Base-by-base conservation (phyloP, 2,888 invertebrate genomes). In the Polyommatus icarus region DNA sequence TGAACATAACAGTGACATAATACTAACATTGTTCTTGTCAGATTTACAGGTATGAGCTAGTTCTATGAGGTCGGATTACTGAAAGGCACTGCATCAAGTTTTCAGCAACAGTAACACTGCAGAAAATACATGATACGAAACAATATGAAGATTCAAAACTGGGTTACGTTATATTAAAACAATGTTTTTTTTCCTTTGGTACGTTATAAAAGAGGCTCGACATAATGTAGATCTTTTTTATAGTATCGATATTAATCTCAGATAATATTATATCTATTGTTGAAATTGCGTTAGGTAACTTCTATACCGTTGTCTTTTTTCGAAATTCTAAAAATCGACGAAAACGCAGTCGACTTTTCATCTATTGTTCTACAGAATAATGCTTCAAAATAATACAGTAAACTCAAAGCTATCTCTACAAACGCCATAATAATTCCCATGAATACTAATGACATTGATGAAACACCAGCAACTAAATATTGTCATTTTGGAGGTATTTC, bases 11-110 rank as follows among this genome's bases (percentile, higher is more conserved):
- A 18, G 71, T 71, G 77, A 71, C 77, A 57, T 71, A 54, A 71
- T 71, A 46, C 77, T 77, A 77, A 77, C 77, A 71, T 71, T 71
- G 77, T 15, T 46, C 71, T n/a, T 77, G 77, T 77, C 77, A 77
- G 77, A 71, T 77, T 77, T 77, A 75, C 20, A 50, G 29, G 50
- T 50, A 54, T 75, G 75, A 50, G 29, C 75, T 73, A 40, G 73
- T 24, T 73, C n/a, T 73, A 20, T 73, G 73, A 72, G 36, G 20
- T 46, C n/a, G 6, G 6, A 24, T 32, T 29, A 67, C 67, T 29
- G 67, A 67, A 67, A 1, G 54, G 54, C 18, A 54, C 15, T 54
- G 54, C 54, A 67, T 67, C 15, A 67, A 18, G 54, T 54, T 54
- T 18, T 18, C 54, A 54, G 54, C 18, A 54, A 18, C 54, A 50